Percentiles rank a stretch among this genome's conserved stretches.
phyloP scores from a whole-genome alignment of 2,113 vertebrate genomes.

The Leucoraja erinaceus region DNA sequence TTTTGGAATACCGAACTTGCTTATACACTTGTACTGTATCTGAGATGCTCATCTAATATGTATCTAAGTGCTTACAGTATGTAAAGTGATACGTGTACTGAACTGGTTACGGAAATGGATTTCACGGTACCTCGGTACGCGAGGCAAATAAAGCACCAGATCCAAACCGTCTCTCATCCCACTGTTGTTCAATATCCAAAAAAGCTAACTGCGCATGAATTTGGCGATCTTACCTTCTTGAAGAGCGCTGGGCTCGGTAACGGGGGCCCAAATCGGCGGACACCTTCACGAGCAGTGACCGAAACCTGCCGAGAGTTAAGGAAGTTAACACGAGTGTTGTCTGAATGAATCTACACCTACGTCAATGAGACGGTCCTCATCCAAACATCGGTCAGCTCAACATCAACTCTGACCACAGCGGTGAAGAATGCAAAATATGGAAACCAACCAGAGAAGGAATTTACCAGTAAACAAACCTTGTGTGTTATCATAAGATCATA shows the following conservation, averaged over 20 bases:
- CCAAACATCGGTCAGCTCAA: background rate
- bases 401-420: background rate
- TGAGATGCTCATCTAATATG: no score
- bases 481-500: no score
- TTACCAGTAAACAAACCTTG: no score
- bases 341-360: background rate
- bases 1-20: no score
- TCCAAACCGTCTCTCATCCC: no score
- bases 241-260: conserved; percentile 78
- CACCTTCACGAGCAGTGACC: conserved; percentile 82
- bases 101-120: no score
- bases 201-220: background rate
- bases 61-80: no score
- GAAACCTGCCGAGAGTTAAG: conserved; percentile 66
- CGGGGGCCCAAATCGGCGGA: conserved; percentile 77
- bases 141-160: no score
- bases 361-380: background rate
- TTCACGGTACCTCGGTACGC: no score
- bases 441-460: background rate
- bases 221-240: conserved; percentile 66
- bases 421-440: background rate
- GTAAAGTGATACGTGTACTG: no score
- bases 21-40: no score
- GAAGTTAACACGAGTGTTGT: background rate
- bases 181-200: no score